Conservation (phyloP, 2,113 vertebrate species). For the Danionella cerebrum region DNA sequence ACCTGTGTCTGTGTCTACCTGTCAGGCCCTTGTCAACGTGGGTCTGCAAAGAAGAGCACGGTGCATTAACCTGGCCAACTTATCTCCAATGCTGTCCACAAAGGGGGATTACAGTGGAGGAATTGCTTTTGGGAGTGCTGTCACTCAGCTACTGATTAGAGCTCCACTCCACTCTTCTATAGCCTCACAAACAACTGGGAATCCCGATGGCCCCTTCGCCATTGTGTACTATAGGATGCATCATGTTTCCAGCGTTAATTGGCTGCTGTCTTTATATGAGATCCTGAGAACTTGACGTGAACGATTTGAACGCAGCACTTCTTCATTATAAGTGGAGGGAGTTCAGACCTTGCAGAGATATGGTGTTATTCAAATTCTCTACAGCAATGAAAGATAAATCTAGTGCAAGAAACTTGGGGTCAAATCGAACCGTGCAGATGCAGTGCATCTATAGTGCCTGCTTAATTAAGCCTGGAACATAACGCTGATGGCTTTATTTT, state of each 20-base stretch:
- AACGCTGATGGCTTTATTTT: slow-evolving; percentile 28
- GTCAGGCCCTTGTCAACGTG: slow-evolving; percentile 43
- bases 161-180: slow-evolving; percentile 38
- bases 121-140: slow-evolving; percentile 45
- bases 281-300: slow-evolving; percentile 29
- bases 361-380: neutral
- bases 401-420: slow-evolving; percentile 17
- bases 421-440: slow-evolving; percentile 17
- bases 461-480: slow-evolving; percentile 38
- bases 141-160: slow-evolving; percentile 47
- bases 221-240: neutral
- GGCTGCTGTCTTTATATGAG: slow-evolving; percentile 30
- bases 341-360: slow-evolving; percentile 9
- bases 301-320: slow-evolving; percentile 20
- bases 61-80: slow-evolving; percentile 47
- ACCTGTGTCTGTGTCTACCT: slow-evolving; percentile 38
- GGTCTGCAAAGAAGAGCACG: slow-evolving; percentile 33
- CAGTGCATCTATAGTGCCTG: slow-evolving; percentile 3
- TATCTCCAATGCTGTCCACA: slow-evolving; percentile 42
- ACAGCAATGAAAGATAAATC: slow-evolving; percentile 18
- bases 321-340: slow-evolving; percentile 17
- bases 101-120: slow-evolving; percentile 44
- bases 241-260: slow-evolving; percentile 25
- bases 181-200: slow-evolving; percentile 42
- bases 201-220: slow-evolving; percentile 31